phyloP scores from a whole-genome alignment of 2,888 invertebrate species.

The Yponomeuta plumbellus region DNA sequence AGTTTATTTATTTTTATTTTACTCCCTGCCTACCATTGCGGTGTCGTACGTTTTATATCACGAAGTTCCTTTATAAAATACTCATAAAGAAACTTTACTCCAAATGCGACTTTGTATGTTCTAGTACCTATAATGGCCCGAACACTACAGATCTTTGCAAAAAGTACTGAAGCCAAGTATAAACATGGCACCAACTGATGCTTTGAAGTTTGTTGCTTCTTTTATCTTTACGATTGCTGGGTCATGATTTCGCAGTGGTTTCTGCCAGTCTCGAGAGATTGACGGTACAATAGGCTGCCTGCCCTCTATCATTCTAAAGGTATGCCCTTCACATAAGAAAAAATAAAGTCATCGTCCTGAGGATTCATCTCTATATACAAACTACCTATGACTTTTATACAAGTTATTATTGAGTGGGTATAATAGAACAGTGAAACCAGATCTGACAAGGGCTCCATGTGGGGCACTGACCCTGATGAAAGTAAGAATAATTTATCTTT shows the following conservation, averaged over 20 bases:
- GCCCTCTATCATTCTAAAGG: neutral
- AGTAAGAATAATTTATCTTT: no score
- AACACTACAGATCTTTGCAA: neutral
- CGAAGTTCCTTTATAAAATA: neutral
- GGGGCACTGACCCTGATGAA: neutral
- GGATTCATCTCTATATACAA: neutral
- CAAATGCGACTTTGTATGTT: neutral
- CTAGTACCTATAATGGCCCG: neutral
- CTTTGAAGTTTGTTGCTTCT: neutral
- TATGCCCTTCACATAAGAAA: conserved; percentile 4
- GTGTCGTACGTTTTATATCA: no score
- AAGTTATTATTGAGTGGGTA: neutral
- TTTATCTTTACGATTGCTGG: neutral
- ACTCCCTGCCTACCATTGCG: no score
- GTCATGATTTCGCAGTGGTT: neutral
- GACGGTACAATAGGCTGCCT: conserved; percentile 15
- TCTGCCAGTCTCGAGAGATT: neutral
- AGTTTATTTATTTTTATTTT: no score
- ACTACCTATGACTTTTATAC: conserved; percentile 29
- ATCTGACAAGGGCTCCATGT: neutral
- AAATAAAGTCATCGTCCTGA: conserved; percentile 18
- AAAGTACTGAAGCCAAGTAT: neutral
- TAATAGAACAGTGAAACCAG: neutral
- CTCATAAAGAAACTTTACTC: neutral
- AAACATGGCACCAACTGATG: neutral